Percentiles rank a stretch among this genome's conserved stretches.
Evolutionary conservation across 2,797 vertebrate genomes (phyloP).

Genomic region (Salmo trutta): DNA sequence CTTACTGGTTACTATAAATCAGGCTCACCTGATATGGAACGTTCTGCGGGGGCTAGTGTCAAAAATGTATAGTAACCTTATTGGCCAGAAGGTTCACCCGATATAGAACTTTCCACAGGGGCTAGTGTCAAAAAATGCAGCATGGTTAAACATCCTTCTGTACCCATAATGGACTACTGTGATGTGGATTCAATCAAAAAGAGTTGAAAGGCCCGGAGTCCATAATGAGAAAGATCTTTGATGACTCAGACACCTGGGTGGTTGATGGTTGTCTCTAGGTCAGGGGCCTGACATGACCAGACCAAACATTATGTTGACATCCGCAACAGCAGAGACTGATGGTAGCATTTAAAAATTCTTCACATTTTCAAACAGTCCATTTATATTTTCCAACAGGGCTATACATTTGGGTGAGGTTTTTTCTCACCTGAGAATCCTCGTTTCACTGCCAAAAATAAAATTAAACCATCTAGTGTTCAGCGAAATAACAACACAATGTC

Average conservation of each 20-base stretch:
- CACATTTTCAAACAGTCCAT: no score
- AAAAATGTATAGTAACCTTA: background rate
- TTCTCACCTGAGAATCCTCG: no score
- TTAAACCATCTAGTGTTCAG: no score
- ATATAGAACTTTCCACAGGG: conserved; percentile 25
- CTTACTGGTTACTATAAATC: background rate
- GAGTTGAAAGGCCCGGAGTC: background rate
- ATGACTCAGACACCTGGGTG: background rate
- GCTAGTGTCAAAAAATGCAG: background rate
- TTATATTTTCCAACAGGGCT: no score
- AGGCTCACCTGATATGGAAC: conserved; percentile 5
- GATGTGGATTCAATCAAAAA: background rate
- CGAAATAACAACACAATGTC: no score
- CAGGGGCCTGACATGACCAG: conserved; percentile 26
- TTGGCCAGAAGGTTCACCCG: background rate
- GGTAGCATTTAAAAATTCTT: conserved; percentile 10
- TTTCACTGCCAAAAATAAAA: no score
- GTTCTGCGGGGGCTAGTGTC: conserved; percentile 15
- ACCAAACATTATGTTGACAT: no score
- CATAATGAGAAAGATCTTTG: background rate
- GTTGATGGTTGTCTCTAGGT: conserved; percentile 28
- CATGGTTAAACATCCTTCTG: background rate
- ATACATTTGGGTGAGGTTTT: no score
- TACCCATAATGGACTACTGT: background rate
- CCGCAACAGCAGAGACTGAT: background rate